These are phyloP conservation scores for Gallinago stenura DNA, from an alignment of 2,797 vertebrate genomes.

Conservation along the genomic window DNA sequence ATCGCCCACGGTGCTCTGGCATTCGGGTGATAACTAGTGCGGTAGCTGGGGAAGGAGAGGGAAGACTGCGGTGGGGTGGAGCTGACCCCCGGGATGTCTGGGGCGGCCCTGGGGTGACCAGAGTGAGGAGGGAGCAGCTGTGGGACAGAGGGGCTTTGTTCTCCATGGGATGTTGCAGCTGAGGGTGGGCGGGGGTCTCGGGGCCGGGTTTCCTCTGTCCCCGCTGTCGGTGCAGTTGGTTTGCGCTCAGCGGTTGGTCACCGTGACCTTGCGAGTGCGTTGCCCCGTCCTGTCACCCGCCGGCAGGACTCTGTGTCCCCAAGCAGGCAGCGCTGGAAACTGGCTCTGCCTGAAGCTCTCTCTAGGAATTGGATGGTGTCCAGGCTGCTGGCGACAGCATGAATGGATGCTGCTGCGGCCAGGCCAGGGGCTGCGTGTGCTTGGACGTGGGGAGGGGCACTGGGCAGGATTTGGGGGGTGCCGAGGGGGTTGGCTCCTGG, in stretches of 20 bases:
- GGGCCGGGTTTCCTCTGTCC: neutral
- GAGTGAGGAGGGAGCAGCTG: neutral
- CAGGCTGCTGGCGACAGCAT: conserved; percentile 65
- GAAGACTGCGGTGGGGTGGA: neutral
- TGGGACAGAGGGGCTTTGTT: conserved; percentile 41
- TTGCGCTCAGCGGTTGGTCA: neutral
- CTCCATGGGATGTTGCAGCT: neutral
- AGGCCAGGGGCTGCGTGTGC: neutral
- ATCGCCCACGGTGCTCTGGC: neutral
- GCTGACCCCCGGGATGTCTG: conserved; percentile 32
- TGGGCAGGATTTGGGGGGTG: neutral
- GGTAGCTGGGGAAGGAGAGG: neutral
- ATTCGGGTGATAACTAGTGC: conserved; percentile 4
- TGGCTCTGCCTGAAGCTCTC: conserved; percentile 55
- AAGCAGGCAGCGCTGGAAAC: conserved; percentile 4
- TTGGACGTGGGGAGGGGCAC: neutral
- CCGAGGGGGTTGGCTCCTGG: neutral
- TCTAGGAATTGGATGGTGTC: conserved; percentile 68
- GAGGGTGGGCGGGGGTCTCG: neutral
- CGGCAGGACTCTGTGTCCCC: conserved; percentile 19
- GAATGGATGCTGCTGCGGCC: conserved; percentile 53
- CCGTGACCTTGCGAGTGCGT: neutral
- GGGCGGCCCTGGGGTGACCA: neutral
- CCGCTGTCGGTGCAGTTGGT: neutral
- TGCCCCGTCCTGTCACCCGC: neutral